Base-by-base conservation (phyloP, 92 coral and sea anemone species). In the Bergia sp. region DNA sequence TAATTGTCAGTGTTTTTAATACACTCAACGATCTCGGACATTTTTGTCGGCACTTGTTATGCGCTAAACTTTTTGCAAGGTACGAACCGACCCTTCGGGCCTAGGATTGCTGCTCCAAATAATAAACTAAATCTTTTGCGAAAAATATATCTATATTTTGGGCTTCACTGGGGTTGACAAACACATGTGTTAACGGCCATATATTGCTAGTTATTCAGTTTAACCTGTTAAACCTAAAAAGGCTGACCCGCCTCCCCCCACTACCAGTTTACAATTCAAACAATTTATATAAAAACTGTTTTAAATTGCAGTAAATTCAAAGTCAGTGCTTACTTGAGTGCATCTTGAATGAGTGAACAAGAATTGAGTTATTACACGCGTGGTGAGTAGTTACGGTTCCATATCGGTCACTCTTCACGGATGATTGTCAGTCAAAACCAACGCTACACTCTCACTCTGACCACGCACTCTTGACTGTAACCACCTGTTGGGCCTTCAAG, bases 331-430 rank as follows among this genome's bases (percentile, higher is more conserved):
- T 83, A 83, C 87, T 83, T 83, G 87, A 69, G 38, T 44, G 13
- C 87, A 83, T 83, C 77, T 65, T 82, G 76, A 83, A 9, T 57
- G 85, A 55, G 72, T 81, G 66, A 67, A 15, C 47, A 69, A 20
- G 49, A 71, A 44, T 49, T 2, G 45, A 11, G 77, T 67, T 12
- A 43, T 42, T 71, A 41, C 66, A 43, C 78, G 87, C 43, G 66
- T 83, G 38, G n/a, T 83, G 29, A 9, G 87, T 67, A 44, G 73
- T 71, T 83, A 83, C n/a, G 39, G 77, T 37, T 83, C 79, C 77
- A 67, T 83, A 82, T 43, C 57, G 78, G 10, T 23, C 41, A 36
- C 21, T 69, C 79, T 71, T 67, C 78, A 83, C 78, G 78, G 65
- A 23, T 7, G 78, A 69, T 10, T 69, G 29, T 18, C 16, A 47